Evolutionary conservation across 2,797 vertebrate genomes (phyloP).

Genomic region (Ambastaia sidthimunki): DNA sequence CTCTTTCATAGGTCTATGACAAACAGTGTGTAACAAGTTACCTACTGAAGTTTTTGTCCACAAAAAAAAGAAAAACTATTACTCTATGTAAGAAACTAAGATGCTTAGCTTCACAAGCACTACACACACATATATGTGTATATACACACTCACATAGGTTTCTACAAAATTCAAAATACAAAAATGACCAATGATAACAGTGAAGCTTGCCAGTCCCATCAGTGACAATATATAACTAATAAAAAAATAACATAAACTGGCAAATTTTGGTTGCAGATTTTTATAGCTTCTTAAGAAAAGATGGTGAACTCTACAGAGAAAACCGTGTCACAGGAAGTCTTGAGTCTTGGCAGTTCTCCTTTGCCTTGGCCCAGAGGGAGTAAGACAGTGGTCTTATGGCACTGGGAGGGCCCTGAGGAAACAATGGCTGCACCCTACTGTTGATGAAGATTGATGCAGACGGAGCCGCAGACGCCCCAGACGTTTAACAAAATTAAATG

Average conservation of each 20-base stretch:
- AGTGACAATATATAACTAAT: background rate
- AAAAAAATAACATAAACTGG: background rate
- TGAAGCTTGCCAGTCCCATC: background rate
- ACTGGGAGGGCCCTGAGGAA: conserved; percentile 81
- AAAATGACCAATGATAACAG: too few species aligned
- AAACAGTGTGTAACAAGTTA: too few species aligned
- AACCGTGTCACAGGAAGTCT: conserved; percentile 14
- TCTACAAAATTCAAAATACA: too few species aligned
- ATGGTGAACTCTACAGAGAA: conserved; percentile 5
- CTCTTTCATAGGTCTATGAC: too few species aligned
- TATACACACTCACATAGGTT: too few species aligned
- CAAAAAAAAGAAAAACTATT: too few species aligned
- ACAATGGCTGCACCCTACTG: conserved; percentile 69
- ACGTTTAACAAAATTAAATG: conserved; percentile 93
- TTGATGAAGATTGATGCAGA: conserved; percentile 91
- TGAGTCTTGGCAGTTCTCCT: conserved; percentile 5
- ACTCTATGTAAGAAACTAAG: too few species aligned
- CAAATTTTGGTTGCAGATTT: background rate
- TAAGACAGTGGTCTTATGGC: conserved; percentile 69
- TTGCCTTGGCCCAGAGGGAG: conserved; percentile 17
- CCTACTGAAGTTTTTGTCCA: too few species aligned
- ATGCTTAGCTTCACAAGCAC: too few species aligned
- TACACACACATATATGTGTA: too few species aligned
- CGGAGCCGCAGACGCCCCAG: conserved; percentile 85
- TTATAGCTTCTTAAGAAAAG: background rate